Percentiles rank a stretch among this genome's conserved stretches.
Conservation (phyloP, 2,113 vertebrate genomes). For the Rhinolophus ferrumequinum region DNA sequence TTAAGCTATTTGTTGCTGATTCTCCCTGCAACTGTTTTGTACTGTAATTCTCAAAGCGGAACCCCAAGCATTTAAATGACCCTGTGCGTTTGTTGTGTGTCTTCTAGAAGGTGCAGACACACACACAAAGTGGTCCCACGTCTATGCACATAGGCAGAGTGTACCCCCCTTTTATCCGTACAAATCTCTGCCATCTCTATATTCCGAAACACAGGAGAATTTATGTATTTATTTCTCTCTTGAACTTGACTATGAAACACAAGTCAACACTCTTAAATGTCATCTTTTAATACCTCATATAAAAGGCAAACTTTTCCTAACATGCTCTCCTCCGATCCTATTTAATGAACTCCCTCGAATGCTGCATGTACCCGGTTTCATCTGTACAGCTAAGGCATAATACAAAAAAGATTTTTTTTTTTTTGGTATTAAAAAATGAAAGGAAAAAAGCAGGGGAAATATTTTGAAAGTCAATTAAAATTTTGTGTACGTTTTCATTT, state of each 20-base stretch:
- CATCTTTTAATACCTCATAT: conserved; percentile 81
- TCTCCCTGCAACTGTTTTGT: conserved; percentile 75
- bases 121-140: background rate
- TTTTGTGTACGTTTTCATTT: conserved; percentile 97
- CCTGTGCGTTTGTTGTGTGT: conserved; percentile 57
- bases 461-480: conserved; percentile 97
- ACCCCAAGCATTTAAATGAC: conserved; percentile 75
- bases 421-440: conserved; percentile 87
- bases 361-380: conserved; percentile 80
- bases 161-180: background rate
- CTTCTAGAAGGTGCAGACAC: background rate
- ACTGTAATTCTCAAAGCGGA: conserved; percentile 80
- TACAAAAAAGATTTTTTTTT: conserved; percentile 71
- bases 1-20: conserved; percentile 82
- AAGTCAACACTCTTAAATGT: conserved; percentile 79
- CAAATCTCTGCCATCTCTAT: conserved; percentile 50
- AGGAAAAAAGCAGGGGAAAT: conserved; percentile 91
- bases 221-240: conserved; percentile 75
- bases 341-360: conserved; percentile 84
- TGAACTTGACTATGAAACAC: conserved; percentile 71
- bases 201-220: conserved; percentile 59
- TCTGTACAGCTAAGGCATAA: conserved; percentile 81
- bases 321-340: conserved; percentile 74
- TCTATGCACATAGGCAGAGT: background rate
- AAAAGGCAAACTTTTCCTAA: conserved; percentile 88